Base-by-base conservation (phyloP, 2,113 vertebrate species). In the Delphinus delphis region DNA sequence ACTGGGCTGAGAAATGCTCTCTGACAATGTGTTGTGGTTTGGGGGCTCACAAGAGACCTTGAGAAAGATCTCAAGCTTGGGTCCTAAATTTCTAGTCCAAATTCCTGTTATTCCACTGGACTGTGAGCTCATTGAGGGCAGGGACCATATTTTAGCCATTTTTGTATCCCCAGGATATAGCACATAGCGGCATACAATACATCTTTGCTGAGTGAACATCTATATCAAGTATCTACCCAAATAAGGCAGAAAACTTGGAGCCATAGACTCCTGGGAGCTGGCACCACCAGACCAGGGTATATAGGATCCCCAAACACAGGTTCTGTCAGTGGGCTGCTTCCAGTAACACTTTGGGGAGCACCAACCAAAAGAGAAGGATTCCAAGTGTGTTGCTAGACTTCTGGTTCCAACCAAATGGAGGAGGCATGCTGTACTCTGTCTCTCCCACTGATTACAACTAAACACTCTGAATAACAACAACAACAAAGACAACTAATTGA, bases 231-330 rank as follows among this genome's bases (percentile, higher is more conserved):
- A 41, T 67, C 58, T 80, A 67, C 26, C 9, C 31, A 91, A 73
- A 80, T 58, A 86, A 89, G 12, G 73, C 31, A 92, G 70, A 94
- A 95, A 85, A 85, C 31, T 53, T 87, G 88, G 21, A 77, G 15
- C 6, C 13, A 81, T 31, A n/a, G 13, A 76, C 13, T 60, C 63
- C 84, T 85, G 15, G 31, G 41, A 67, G 26, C 10, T 63, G 38
- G 41, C 20, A 65, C 31, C 55, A 58, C 5, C 33, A 50, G 68
- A 41, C 36, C 13, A 77, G 31, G 11, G 21, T n/a, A 83, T 65
- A 65, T 0, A 50, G 26, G 60, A 36, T 93, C 71, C 77, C 11
- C 26, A 80, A 76, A 31, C 44, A n/a, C 7, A 93, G 47, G 58
- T 44, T 90, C 36, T 68, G 8, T 41, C 33, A 33, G 2, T 71